phyloP scores from a whole-genome alignment of 2,113 vertebrate genomes.

The Lontra canadensis region DNA sequence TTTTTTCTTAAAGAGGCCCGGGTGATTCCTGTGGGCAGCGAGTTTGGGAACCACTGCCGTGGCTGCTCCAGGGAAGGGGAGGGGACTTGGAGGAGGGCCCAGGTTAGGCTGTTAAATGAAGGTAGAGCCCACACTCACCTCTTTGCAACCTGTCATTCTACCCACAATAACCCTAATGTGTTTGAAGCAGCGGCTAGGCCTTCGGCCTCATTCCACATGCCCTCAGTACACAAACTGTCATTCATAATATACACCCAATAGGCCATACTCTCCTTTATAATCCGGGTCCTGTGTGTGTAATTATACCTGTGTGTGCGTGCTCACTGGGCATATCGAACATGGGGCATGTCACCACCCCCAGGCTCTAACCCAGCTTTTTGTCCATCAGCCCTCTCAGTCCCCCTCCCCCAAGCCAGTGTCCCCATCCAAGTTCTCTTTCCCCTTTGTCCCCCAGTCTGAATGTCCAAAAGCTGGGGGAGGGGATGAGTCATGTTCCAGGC shows the following conservation, averaged over 20 bases:
- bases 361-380: neutral
- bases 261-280: neutral
- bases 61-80: neutral
- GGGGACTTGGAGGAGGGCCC: too few species aligned
- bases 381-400: neutral
- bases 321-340: neutral
- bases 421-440: neutral
- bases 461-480: slow-evolving; percentile 26
- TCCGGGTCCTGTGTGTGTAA: neutral
- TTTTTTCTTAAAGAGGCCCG: neutral
- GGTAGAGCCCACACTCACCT: neutral
- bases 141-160: neutral
- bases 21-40: neutral
- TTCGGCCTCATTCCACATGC: neutral
- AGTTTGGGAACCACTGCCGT: neutral
- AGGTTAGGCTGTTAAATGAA: neutral
- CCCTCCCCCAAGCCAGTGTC: neutral
- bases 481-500: slow-evolving; percentile 48
- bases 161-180: neutral
- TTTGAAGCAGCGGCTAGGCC: neutral
- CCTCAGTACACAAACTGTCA: neutral
- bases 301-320: neutral
- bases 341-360: neutral
- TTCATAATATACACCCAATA: neutral
- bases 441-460: neutral